These are phyloP conservation scores for Stylophora pistillata DNA, from an alignment of 64 coral and sea anemone genomes.

Conservation along the genomic window DNA sequence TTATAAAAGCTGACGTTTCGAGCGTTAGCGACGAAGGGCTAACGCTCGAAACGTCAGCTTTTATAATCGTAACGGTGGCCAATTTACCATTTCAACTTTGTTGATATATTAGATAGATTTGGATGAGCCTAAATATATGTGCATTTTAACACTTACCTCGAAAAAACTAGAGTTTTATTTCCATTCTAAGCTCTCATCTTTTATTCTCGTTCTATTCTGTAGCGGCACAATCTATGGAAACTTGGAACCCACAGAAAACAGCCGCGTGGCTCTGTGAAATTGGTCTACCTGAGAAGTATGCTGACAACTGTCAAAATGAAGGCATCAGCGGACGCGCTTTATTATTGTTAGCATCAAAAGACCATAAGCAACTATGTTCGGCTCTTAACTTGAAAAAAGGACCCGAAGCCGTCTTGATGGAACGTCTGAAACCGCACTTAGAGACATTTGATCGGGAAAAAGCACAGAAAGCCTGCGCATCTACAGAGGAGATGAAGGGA, in stretches of 20 bases:
- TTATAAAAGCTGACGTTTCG: too few species aligned
- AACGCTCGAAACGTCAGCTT: too few species aligned
- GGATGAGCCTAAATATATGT: too few species aligned
- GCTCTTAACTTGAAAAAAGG: not conserved
- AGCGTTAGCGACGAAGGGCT: too few species aligned
- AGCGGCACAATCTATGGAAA: too few species aligned
- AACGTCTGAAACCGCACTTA: not conserved
- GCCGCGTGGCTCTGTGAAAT: not conserved
- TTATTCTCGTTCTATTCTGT: too few species aligned
- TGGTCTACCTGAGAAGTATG: conserved; percentile 12
- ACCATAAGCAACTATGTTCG: not conserved
- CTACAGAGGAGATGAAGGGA: not conserved
- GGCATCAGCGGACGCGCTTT: not conserved
- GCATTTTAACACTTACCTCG: too few species aligned
- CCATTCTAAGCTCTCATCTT: too few species aligned
- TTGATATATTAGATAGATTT: too few species aligned
- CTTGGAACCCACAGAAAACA: not conserved
- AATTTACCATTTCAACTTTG: too few species aligned
- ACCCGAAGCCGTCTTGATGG: not conserved
- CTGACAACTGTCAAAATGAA: not conserved
- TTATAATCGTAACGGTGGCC: too few species aligned
- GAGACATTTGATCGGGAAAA: not conserved
- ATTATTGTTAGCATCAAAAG: not conserved
- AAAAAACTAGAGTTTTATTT: too few species aligned
- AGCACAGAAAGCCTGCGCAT: not conserved